Evolutionary conservation across 1,140 invertebrate species (phyloP), one percentile per base, ranked within the genome.

Genomic region (Monochamus saltuarius): DNA sequence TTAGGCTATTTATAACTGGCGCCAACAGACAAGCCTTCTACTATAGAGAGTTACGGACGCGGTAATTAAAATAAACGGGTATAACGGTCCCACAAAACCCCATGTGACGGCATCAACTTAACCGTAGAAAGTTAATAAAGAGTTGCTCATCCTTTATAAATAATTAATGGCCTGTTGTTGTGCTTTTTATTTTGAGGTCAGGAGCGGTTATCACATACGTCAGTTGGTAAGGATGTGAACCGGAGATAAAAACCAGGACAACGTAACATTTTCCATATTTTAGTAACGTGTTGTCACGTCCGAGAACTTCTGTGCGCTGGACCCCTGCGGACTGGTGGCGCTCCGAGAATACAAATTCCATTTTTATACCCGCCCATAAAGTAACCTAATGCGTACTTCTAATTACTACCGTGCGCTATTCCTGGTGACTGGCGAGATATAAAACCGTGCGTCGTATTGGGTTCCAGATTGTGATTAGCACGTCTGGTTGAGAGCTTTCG

Each of bases 261-360:
- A 47, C 29, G 17, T 19, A 16, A 51, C 49, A 51, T 51, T 64
- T 67, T 65, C 57, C 56, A 54, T 62, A 66, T 68, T 68, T 66
- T 68, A 68, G 46, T 68, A 60, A 69, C 65, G 56, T 67, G 67
- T 69, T 66, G 65, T 69, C 67, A 67, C 65, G 65, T 69, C 59
- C 61, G 37, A 61, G 60, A 61, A 69, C 65, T 67, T 62, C 65
- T 67, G 65, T 59, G 49, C 59, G 50, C 56, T 35, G 59, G 51
- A 60, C 65, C 65, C 65, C 62, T 59, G 54, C 38, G 46, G 63
- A 51, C 46, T 17, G 17, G 34, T 55, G 59, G 59, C 63, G 63
- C 63, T 62, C 17, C 42, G 55, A 40, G 63, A 62, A 56, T 64
- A 64, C 46, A 64, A 62, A 64, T 64, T 61, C 56, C 59, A 64